phyloP scores from a whole-genome alignment of 2,113 vertebrate species.

The Oxygymnocypris stewartii region DNA sequence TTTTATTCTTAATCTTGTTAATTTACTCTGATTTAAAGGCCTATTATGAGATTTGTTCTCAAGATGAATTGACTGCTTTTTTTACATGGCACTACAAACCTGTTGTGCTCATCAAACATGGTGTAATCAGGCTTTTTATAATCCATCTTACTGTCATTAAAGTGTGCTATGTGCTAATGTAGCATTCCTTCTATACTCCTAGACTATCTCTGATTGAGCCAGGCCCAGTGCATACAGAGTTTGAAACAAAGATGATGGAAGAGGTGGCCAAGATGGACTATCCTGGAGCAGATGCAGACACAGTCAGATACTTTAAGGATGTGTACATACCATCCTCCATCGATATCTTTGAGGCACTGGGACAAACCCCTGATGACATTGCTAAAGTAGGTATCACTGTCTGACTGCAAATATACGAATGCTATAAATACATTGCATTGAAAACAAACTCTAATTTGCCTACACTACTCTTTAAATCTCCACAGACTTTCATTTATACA shows the following conservation, averaged over 20 bases:
- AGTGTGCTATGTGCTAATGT: not conserved
- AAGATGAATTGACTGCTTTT: not conserved
- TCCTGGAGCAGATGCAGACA: conserved; percentile 75
- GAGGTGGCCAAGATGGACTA: conserved; percentile 79
- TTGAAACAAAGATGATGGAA: conserved; percentile 82
- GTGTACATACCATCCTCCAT: conserved; percentile 79
- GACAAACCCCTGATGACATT: conserved; percentile 78
- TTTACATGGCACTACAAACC: not conserved
- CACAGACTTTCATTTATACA: not conserved
- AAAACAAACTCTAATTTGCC: not conserved
- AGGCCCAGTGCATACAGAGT: conserved; percentile 82
- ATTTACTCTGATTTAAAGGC: not conserved
- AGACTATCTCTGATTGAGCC: conserved; percentile 83
- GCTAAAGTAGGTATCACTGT: conserved; percentile 70
- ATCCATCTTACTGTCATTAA: not conserved
- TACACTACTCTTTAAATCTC: not conserved
- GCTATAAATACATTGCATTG: not conserved
- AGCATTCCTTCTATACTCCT: conserved; percentile 7
- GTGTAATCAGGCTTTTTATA: not conserved
- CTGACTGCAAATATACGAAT: not conserved
- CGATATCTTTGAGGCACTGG: conserved; percentile 81
- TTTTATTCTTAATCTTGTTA: not conserved
- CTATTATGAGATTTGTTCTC: not conserved
- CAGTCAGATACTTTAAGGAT: conserved; percentile 80
- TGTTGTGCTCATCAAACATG: not conserved